Base-by-base conservation (phyloP, 1,140 invertebrate species). In the Sipha flava region DNA sequence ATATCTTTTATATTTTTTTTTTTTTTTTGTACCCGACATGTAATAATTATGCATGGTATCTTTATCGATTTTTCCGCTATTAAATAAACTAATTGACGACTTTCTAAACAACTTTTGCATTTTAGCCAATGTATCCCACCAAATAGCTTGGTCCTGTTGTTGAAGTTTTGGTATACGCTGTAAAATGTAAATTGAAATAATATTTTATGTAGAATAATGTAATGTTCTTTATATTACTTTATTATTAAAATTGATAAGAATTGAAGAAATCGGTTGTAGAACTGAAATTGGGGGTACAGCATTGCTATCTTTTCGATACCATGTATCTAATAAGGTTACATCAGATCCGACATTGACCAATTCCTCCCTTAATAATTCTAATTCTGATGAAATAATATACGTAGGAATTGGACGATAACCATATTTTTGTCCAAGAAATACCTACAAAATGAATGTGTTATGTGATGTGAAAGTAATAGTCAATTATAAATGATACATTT, bases 11-110 rank as follows among this genome's bases (percentile, higher is more conserved):
- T 21, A 64, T 21, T 59, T 1, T 64, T 4, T 79, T 23, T 62
- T n/a, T 2, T 47, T 31, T 3, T 29, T 70, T 80, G 86, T 88
- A 98, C 95, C 96, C 80, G 97, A 98, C 97, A 98, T 98, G 84
- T 97, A 98, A 86, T 98, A 99, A 86, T 98, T 98, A 83, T 99
- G 97, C 90, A 96, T 97, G 18, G 92, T 92, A 64, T 98, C 96
- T 82, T 95, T 92, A 83, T 93, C 92, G 84, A 99, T 93, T 86
- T 94, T 95, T 3, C 93, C 94, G 81, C 89, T 88, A 66, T 93
- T 92, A 82, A 90, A 94, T 16, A 98, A 87, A 3, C 94, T 94
- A 31, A 91, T 90, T 0, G 96, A 92, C 0, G 95, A 94, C 87
- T 98, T 98, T 47, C 97, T 86, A 64, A 98, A 91, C 3, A 98